Percentiles rank a stretch among this genome's conserved stretches.
These are phyloP conservation scores for Busseola fusca DNA, from an alignment of 2,888 invertebrate genomes.

Conservation along the genomic window DNA sequence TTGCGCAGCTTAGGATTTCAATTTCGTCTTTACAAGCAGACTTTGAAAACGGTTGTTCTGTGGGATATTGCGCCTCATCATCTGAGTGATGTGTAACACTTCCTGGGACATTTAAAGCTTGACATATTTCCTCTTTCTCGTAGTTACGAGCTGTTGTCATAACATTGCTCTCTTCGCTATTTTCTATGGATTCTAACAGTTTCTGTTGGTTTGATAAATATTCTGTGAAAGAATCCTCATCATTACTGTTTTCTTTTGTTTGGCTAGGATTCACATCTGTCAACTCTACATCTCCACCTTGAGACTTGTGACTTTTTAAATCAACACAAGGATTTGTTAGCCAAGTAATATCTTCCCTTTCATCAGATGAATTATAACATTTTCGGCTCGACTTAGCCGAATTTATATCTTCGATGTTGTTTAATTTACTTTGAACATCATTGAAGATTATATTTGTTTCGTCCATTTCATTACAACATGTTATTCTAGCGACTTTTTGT, in stretches of 20 bases:
- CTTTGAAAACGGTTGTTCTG: constrained; percentile 6
- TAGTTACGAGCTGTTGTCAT: constrained; percentile 8
- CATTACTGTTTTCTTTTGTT: constrained; percentile 42
- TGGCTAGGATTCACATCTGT: constrained; percentile 32
- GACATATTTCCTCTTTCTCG: constrained; percentile 15
- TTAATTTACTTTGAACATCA: constrained; percentile 15
- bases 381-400: neutral
- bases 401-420: neutral
- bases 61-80: constrained; percentile 1
- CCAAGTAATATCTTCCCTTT: constrained; percentile 18
- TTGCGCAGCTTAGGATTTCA: constrained; percentile 34
- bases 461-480: constrained; percentile 16
- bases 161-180: constrained; percentile 7
- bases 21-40: constrained; percentile 17
- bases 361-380: constrained; percentile 17
- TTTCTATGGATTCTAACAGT: constrained; percentile 66
- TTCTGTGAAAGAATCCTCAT: constrained; percentile 65
- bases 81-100: neutral
- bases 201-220: constrained; percentile 72
- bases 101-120: constrained; percentile 8
- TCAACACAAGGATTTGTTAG: constrained; percentile 15
- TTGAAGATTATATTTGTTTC: constrained; percentile 10
- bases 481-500: constrained; percentile 10
- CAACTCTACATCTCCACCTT: constrained; percentile 56
- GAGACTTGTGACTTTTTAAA: neutral